Evolutionary conservation across 2,113 vertebrate species (phyloP).

Genomic region (Fukomys damarensis): DNA sequence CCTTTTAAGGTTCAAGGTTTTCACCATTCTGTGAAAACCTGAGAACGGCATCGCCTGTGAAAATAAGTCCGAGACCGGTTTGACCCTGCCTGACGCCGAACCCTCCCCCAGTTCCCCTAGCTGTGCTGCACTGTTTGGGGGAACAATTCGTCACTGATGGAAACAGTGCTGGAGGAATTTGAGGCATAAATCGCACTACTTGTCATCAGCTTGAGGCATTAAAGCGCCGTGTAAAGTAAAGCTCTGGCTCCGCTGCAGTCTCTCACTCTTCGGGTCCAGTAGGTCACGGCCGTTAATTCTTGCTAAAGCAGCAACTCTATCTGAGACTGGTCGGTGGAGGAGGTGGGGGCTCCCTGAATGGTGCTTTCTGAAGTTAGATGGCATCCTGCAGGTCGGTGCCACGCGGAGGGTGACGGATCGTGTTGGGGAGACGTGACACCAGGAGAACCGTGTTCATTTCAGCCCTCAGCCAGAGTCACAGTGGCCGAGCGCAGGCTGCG

Average conservation of each 20-base stretch:
- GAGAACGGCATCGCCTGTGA: background rate
- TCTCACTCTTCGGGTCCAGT: constrained; percentile 84
- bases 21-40: background rate
- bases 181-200: constrained; percentile 81
- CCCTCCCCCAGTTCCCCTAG: background rate
- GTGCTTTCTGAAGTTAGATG: constrained; percentile 58
- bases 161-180: constrained; percentile 78
- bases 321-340: constrained; percentile 54
- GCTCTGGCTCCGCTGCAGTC: constrained; percentile 81
- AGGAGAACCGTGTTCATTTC: constrained; percentile 25
- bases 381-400: constrained; percentile 66
- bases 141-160: constrained; percentile 79
- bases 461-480: background rate
- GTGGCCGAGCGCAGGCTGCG: background rate
- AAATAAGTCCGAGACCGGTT: background rate
- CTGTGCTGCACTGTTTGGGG: constrained; percentile 26
- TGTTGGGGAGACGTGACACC: background rate
- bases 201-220: constrained; percentile 80
- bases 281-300: constrained; percentile 83
- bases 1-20: background rate
- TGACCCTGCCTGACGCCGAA: background rate
- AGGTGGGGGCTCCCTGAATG: constrained; percentile 42
- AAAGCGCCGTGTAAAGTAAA: constrained; percentile 81
- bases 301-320: constrained; percentile 72
- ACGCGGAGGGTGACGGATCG: constrained; percentile 3